Conservation (phyloP, 2,888 invertebrate genomes). For the Sericinus montela region DNA sequence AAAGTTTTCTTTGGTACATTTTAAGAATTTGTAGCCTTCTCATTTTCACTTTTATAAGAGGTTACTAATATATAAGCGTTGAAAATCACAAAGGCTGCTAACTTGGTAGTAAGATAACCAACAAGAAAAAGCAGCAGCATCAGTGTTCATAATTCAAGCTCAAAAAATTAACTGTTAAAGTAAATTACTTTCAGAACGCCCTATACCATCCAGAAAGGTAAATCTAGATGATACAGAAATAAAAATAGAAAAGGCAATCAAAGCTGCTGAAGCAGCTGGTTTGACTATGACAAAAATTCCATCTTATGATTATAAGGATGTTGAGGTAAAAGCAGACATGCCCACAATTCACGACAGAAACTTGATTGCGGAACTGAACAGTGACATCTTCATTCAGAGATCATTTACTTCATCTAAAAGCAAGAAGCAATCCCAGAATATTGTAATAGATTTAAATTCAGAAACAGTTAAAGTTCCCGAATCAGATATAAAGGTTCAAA, state of each 20-base stretch:
- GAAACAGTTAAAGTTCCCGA: conserved; percentile 85
- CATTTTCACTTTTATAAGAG: too few species aligned
- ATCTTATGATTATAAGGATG: conserved; percentile 69
- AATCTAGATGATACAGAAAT: conserved; percentile 64
- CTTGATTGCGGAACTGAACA: conserved; percentile 84
- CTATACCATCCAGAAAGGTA: conserved; percentile 27
- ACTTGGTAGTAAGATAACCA: too few species aligned
- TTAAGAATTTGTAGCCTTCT: too few species aligned
- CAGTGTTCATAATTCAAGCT: neutral
- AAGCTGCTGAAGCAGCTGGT: conserved; percentile 72
- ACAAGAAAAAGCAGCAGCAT: too few species aligned
- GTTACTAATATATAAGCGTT: too few species aligned
- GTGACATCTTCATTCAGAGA: conserved; percentile 83
- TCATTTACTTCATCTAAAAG: conserved; percentile 77
- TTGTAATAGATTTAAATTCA: conserved; percentile 85
- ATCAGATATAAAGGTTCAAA: conserved; percentile 61
- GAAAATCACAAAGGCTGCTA: too few species aligned
- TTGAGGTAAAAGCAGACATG: conserved; percentile 71
- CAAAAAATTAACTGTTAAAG: neutral
- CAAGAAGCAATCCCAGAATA: conserved; percentile 83
- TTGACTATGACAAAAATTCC: conserved; percentile 73
- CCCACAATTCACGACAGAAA: conserved; percentile 76
- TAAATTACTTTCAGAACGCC: conserved; percentile 40
- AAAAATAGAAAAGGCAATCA: conserved; percentile 69
- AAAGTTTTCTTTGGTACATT: too few species aligned